Evolutionary conservation across 2,888 invertebrate species (phyloP).

Genomic region (Ellobium chinense): DNA sequence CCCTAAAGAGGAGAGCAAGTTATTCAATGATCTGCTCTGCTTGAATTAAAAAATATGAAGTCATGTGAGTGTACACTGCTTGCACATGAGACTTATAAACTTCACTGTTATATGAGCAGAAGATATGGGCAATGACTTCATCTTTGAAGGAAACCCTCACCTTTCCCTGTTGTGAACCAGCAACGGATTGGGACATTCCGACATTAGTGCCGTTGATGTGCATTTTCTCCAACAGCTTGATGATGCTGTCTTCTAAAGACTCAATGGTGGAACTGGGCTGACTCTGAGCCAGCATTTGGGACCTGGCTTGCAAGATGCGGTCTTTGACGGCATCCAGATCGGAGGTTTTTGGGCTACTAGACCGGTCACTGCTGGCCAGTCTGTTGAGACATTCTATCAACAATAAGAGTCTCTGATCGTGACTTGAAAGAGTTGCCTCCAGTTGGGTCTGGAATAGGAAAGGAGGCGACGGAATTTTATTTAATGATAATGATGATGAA

Average conservation of each 20-base stretch:
- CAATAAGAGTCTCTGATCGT: background rate
- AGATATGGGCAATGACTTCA: too few relatives aligned
- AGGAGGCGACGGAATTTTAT: too few relatives aligned
- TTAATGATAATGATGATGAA: too few relatives aligned
- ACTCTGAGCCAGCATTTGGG: background rate
- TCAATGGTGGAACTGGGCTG: conserved; percentile 73
- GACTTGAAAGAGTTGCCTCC: background rate
- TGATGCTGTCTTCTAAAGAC: conserved; percentile 78
- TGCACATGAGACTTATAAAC: too few relatives aligned
- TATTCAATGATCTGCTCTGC: too few relatives aligned
- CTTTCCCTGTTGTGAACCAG: background rate
- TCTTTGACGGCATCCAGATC: conserved; percentile 21
- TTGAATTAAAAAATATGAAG: too few relatives aligned
- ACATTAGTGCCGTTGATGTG: conserved; percentile 48
- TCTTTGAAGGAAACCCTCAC: too few relatives aligned
- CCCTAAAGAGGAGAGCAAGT: too few relatives aligned
- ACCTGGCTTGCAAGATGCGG: background rate
- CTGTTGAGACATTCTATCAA: conserved; percentile 1
- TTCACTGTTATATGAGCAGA: too few relatives aligned
- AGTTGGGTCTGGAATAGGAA: background rate
- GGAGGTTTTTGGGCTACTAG: background rate
- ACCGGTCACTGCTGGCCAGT: background rate
- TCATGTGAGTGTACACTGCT: too few relatives aligned
- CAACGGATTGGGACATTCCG: background rate
- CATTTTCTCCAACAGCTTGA: conserved; percentile 77